Evolutionary conservation across 2,797 vertebrate species (phyloP).

Genomic region (Falco columbarius): DNA sequence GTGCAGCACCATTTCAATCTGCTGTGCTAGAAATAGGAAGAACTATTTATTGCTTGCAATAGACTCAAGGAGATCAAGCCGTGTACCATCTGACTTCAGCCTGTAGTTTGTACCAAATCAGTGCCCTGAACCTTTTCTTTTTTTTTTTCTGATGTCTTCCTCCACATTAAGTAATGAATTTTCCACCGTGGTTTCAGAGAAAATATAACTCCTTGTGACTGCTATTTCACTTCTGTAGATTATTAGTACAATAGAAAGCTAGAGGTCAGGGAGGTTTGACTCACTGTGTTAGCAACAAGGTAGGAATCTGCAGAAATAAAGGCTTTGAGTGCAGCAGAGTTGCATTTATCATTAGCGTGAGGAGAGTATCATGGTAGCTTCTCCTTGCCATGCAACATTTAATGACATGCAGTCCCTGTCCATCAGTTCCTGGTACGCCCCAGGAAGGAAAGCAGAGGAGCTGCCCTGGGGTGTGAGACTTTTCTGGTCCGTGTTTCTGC

Average conservation of each 20-base stretch:
- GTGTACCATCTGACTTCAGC: background rate
- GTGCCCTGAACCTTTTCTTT: background rate
- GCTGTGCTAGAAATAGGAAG: background rate
- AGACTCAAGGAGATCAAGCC: background rate
- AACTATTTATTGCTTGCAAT: background rate
- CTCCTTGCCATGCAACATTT: background rate
- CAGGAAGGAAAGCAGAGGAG: background rate
- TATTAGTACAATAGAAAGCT: background rate
- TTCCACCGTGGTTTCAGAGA: background rate
- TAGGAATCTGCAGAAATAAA: background rate
- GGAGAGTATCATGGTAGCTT: background rate
- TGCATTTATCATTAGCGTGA: background rate
- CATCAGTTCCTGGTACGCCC: background rate
- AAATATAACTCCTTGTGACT: background rate
- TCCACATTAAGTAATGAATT: background rate
- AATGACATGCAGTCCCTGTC: background rate
- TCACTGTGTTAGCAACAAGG: background rate
- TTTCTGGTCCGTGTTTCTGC: background rate
- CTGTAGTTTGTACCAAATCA: background rate
- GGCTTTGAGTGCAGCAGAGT: background rate
- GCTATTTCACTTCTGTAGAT: background rate
- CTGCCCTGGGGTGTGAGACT: background rate
- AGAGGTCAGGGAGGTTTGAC: background rate
- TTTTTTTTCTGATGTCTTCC: background rate
- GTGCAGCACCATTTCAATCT: background rate